Percentiles rank a stretch among this genome's conserved stretches.
These are phyloP conservation scores for Torymus auratus DNA, from an alignment of 2,888 invertebrate genomes.

Conservation along the genomic window DNA sequence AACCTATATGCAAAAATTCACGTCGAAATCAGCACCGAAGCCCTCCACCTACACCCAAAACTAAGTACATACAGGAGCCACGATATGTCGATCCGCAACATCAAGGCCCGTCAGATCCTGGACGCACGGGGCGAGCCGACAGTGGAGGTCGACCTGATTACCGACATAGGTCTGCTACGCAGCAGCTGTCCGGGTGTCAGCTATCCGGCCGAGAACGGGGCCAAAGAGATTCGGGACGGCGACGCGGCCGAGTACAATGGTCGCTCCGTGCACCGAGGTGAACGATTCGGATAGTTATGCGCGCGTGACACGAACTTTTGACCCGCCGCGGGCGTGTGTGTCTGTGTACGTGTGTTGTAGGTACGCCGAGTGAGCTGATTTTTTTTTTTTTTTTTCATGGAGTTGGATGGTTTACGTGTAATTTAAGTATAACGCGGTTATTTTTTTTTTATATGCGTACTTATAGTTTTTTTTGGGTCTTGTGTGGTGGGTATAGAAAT, in stretches of 20 bases:
- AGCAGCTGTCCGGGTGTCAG: slow-evolving; percentile 68
- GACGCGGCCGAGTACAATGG: slow-evolving; percentile 67
- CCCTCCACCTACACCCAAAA: slow-evolving; percentile 1
- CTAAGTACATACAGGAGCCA: neutral
- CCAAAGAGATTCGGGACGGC: slow-evolving; percentile 68
- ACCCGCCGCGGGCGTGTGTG: no score
- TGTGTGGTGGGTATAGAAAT: no score
- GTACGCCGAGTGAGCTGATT: no score
- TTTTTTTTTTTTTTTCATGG: no score
- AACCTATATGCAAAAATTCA: slow-evolving; percentile 20
- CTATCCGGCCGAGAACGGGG: slow-evolving; percentile 65
- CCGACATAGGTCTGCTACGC: slow-evolving; percentile 71
- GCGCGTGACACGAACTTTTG: neutral
- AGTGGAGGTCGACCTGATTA: slow-evolving; percentile 77
- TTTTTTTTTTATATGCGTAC: no score
- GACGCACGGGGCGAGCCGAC: slow-evolving; percentile 86
- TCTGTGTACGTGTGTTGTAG: no score
- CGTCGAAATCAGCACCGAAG: neutral
- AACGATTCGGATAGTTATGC: neutral
- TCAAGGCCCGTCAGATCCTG: slow-evolving; percentile 83
- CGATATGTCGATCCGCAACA: slow-evolving; percentile 79
- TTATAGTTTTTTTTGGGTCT: no score
- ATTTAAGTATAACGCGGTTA: no score
- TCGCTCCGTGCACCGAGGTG: slow-evolving; percentile 67
- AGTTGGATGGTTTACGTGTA: no score